A percentile compares a stretch with the other conserved stretches of the same genome.
Conservation (phyloP, 2,888 invertebrate species). For the Ormia ochracea region DNA sequence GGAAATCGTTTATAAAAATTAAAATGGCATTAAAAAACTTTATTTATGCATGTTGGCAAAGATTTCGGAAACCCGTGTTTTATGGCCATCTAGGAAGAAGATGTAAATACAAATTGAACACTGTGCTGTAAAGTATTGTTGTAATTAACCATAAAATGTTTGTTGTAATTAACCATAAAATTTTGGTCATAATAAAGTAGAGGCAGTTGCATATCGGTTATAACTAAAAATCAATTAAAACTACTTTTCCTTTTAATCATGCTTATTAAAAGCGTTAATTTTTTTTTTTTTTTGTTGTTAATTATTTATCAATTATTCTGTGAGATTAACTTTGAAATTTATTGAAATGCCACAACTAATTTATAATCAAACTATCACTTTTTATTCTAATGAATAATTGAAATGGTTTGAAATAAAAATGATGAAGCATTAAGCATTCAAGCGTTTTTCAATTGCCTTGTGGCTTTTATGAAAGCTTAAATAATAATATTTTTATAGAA, state of each 20-base stretch:
- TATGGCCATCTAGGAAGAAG: not conserved
- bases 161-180: not conserved
- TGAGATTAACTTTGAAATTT: constrained; percentile 17
- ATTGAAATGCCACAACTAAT: not conserved
- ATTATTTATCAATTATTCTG: not conserved
- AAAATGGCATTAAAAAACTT: constrained; percentile 26
- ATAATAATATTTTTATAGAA: too few relatives aligned
- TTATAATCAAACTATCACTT: not conserved
- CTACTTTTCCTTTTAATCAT: not conserved
- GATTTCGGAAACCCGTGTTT: not conserved
- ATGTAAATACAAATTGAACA: not conserved
- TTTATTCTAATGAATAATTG: not conserved
- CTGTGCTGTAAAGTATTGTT: not conserved
- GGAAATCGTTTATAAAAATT: constrained; percentile 44
- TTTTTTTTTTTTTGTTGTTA: not conserved
- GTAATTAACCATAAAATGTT: not conserved
- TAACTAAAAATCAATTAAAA: not conserved
- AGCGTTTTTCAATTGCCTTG: too few relatives aligned
- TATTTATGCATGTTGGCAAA: not conserved
- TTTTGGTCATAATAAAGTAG: not conserved
- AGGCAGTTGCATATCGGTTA: not conserved
- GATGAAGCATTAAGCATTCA: too few relatives aligned
- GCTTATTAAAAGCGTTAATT: not conserved
- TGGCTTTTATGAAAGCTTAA: too few relatives aligned
- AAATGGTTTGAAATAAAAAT: not conserved